Percentiles rank a stretch among this genome's conserved stretches.
These are phyloP conservation scores for Tauraco hartlaubi DNA, from an alignment of 2,797 vertebrate species.

Conservation along the genomic window DNA sequence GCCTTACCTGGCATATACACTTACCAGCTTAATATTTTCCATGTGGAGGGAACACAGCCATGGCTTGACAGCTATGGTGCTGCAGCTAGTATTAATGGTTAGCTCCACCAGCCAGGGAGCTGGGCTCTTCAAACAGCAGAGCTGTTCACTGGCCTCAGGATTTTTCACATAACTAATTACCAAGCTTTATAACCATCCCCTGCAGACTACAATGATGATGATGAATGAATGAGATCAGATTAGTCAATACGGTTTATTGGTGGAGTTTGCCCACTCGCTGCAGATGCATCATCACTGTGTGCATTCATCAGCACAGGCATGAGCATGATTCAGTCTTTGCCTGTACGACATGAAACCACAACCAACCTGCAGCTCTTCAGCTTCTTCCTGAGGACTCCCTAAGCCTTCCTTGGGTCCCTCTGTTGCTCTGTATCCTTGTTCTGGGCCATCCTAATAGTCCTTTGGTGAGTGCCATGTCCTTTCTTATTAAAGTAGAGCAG, in stretches of 20 bases:
- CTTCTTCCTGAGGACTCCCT: not conserved
- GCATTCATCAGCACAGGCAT: not conserved
- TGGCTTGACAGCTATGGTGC: accelerated
- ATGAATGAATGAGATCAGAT: slow-evolving; percentile 7
- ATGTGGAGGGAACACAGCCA: not conserved
- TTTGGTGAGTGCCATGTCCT: not conserved
- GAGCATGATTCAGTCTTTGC: not conserved
- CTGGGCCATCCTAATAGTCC: not conserved
- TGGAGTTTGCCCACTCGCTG: not conserved
- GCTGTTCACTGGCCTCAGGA: not conserved
- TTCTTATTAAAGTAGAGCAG: not conserved
- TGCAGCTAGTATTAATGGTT: not conserved
- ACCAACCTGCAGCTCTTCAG: not conserved
- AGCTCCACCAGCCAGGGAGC: not conserved
- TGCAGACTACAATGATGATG: not conserved
- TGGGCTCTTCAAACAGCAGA: not conserved
- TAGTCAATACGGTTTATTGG: not conserved
- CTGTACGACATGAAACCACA: not conserved
- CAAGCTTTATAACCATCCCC: not conserved
- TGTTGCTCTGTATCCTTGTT: not conserved
- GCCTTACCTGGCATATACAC: not conserved
- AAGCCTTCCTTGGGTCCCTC: not conserved
- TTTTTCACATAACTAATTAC: not conserved
- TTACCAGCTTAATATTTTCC: not conserved
- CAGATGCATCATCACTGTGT: not conserved